phyloP scores from a whole-genome alignment of 2,113 vertebrate species.

The Paratilapia polleni region DNA sequence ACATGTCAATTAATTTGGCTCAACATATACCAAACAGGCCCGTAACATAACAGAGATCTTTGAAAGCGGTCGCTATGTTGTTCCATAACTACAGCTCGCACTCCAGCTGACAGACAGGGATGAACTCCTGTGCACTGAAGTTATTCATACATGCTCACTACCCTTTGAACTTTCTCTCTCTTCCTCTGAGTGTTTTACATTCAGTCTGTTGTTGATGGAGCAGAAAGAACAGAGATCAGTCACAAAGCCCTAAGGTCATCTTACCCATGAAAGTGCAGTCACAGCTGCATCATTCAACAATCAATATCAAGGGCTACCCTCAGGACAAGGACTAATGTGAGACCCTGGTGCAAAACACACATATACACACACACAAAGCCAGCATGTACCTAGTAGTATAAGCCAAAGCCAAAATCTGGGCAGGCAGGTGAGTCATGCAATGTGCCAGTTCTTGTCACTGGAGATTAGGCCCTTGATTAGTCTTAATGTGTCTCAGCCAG shows the following conservation, averaged over 20 bases:
- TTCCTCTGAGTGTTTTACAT: neutral
- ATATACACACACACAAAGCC: constrained; percentile 19
- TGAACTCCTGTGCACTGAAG: neutral
- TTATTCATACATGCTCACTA: neutral
- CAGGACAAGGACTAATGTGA: neutral
- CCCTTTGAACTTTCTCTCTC: neutral
- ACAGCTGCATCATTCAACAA: neutral
- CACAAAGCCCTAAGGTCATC: constrained; percentile 1
- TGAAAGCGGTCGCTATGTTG: neutral
- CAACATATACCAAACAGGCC: constrained; percentile 12
- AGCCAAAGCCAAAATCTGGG: neutral
- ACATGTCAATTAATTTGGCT: neutral
- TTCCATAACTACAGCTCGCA: neutral
- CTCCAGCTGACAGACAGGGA: neutral
- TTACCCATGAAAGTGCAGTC: neutral
- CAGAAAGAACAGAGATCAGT: constrained; percentile 18
- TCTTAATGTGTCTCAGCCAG: constrained; percentile 12
- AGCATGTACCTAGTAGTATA: neutral
- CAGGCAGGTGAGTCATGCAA: constrained; percentile 2
- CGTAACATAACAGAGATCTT: neutral
- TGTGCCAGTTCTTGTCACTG: constrained; percentile 21
- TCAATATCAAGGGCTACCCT: neutral
- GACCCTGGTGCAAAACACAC: neutral
- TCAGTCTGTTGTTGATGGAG: neutral
- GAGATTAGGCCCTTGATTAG: constrained; percentile 23